Evolutionary conservation across 2,888 invertebrate genomes (phyloP).

Genomic region (Amiota minor): DNA sequence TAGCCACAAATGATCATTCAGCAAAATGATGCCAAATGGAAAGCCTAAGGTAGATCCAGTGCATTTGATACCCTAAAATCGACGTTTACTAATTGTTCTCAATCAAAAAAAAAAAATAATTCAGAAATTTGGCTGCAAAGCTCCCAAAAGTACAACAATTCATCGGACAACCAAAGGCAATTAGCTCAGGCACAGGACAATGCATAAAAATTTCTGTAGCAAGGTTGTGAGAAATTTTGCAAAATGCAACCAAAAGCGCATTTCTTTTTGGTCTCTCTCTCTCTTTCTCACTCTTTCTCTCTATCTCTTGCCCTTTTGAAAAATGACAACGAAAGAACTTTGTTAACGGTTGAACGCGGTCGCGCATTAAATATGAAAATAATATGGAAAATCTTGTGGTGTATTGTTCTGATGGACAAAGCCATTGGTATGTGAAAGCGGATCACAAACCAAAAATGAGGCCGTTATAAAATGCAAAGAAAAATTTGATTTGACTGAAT

Average conservation of each 20-base stretch:
- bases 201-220: neutral
- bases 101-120: neutral
- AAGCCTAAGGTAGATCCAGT: too few species aligned
- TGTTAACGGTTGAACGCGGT: conserved; percentile 35
- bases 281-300: too few species aligned
- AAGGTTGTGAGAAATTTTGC: neutral
- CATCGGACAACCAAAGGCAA: neutral
- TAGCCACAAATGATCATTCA: too few species aligned
- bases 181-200: neutral
- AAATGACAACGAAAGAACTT: too few species aligned
- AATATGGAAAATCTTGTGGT: conserved; percentile 28
- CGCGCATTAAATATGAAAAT: conserved; percentile 61
- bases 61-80: too few species aligned
- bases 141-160: neutral
- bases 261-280: too few species aligned
- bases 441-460: neutral
- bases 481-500: neutral
- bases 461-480: neutral
- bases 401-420: conserved; percentile 28
- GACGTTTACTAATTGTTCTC: too few species aligned
- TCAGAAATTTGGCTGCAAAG: neutral
- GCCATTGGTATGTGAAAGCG: neutral
- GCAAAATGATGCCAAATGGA: too few species aligned
- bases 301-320: too few species aligned
- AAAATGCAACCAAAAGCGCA: too few species aligned